Base-by-base conservation (phyloP, 92 coral and sea anemone genomes). In the Phenganax stokvisi region DNA sequence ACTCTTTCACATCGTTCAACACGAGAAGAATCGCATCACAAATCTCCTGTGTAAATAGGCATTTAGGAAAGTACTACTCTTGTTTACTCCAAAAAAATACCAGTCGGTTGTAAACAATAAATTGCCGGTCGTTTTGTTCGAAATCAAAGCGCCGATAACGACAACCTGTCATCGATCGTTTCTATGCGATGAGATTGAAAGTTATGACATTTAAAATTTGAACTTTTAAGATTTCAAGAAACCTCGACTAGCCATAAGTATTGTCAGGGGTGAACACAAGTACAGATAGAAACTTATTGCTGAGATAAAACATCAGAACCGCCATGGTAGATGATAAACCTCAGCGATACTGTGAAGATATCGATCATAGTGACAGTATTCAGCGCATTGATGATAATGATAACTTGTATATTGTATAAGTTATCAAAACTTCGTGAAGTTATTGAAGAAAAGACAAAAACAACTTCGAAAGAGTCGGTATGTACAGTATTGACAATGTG, bases 351-450 rank as follows among this genome's bases (percentile, higher is more conserved):
- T 62, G 83, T 29, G 0, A 63, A 79, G 74, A 62, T 79, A 30
- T 44, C 74, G 25, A 79, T 79, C 12, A 79, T 51, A 17, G 57
- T 79, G 5, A 79, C 83, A 53, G 83, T 56, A 17, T 64, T 79
- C 12, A 59, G 57, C 17, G 65, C 83, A 30, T 64, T 79, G 44
- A 11, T 79, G 37, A 7, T 96, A 7, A 96, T 96, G 99, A 90
- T 92, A 51, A 86, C 89, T 51, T 96, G 99, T 31, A 96, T 96
- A 90, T 76, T 89, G 31, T 96, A 97, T 66, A 96, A 96, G 76
- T 88, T 96, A 16, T 85, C 87, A 73, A 85, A 90, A 72, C 89
- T 96, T 31, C 72, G 74, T 13, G 83, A 79, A 64, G 83, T 79
- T 59, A 47, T 79, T 58, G 83, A 79, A n/a, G 37, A 13, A 51